Percentiles rank a stretch among this genome's conserved stretches.
phyloP scores from a whole-genome alignment of 2,888 invertebrate species.

The Temnothorax ravouxi region DNA sequence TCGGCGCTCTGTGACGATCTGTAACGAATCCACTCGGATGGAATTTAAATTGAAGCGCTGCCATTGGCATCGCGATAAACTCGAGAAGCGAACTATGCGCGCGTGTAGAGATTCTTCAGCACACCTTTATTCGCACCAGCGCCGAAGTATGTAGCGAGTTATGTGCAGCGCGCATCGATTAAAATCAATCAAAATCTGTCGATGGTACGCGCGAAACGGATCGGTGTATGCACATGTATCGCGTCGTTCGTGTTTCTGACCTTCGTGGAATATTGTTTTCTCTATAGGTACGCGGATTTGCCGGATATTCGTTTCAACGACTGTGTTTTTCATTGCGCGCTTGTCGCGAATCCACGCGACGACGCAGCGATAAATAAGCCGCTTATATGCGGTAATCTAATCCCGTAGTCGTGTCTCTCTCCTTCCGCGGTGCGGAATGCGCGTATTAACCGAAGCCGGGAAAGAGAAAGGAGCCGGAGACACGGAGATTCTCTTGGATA shows the following conservation, averaged over 20 bases:
- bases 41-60: constrained; percentile 54
- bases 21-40: constrained; percentile 50
- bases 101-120: constrained; percentile 23
- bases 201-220: constrained; percentile 8
- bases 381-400: constrained; percentile 77
- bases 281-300: constrained; percentile 19
- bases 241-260: background rate
- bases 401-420: constrained; percentile 55
- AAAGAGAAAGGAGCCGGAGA: constrained; percentile 47
- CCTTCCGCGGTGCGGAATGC: constrained; percentile 49
- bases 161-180: constrained; percentile 11
- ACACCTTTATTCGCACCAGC: constrained; percentile 45
- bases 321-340: constrained; percentile 62
- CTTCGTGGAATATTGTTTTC: constrained; percentile 9
- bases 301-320: constrained; percentile 37
- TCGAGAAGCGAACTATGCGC: constrained; percentile 34
- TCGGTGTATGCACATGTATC: background rate
- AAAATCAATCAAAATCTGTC: constrained; percentile 26
- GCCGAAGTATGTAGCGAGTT: constrained; percentile 44
- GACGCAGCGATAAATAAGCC: constrained; percentile 75
- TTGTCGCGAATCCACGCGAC: constrained; percentile 58
- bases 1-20: constrained; percentile 53
- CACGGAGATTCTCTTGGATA: constrained; percentile 68
- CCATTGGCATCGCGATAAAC: constrained; percentile 50
- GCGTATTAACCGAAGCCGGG: constrained; percentile 45